These are phyloP conservation scores for Pammene aurita DNA, from an alignment of 2,888 invertebrate genomes.

Conservation along the genomic window DNA sequence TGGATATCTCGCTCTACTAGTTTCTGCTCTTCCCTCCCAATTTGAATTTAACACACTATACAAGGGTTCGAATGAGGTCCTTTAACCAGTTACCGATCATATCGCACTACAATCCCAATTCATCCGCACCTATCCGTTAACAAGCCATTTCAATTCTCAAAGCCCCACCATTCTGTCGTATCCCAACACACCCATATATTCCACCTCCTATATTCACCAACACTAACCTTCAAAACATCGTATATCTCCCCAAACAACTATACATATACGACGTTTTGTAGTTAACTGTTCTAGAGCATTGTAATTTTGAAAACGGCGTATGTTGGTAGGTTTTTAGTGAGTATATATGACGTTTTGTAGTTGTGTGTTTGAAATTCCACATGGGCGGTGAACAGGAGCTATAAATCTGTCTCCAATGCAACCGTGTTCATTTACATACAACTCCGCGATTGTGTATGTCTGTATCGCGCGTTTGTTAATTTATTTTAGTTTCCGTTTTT, in stretches of 20 bases:
- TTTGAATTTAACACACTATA: no score
- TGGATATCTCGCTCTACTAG: no score
- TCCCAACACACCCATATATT: constrained; percentile 18
- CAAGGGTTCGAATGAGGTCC: neutral
- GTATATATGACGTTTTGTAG: constrained; percentile 2
- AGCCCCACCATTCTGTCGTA: constrained; percentile 28
- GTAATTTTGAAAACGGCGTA: neutral
- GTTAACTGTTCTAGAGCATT: neutral
- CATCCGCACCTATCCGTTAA: constrained; percentile 24
- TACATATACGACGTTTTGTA: constrained; percentile 1
- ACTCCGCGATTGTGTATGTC: constrained; percentile 23
- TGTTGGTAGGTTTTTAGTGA: neutral
- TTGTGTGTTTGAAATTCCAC: constrained; percentile 14
- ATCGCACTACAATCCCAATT: constrained; percentile 14
- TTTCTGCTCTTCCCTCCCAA: no score
- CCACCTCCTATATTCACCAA: neutral
- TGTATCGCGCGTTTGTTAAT: constrained; percentile 29
- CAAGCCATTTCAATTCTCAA: constrained; percentile 31
- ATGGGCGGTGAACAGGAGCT: constrained; percentile 35
- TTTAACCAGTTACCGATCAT: constrained; percentile 4
- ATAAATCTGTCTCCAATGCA: constrained; percentile 40
- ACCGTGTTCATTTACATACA: constrained; percentile 39
- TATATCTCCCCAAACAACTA: neutral
- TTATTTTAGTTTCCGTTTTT: constrained; percentile 22
- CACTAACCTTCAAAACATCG: neutral